Percentiles rank a stretch among this genome's conserved stretches.
These are phyloP conservation scores for Mustela lutreola DNA, from an alignment of 2,113 vertebrate genomes.

Conservation along the genomic window DNA sequence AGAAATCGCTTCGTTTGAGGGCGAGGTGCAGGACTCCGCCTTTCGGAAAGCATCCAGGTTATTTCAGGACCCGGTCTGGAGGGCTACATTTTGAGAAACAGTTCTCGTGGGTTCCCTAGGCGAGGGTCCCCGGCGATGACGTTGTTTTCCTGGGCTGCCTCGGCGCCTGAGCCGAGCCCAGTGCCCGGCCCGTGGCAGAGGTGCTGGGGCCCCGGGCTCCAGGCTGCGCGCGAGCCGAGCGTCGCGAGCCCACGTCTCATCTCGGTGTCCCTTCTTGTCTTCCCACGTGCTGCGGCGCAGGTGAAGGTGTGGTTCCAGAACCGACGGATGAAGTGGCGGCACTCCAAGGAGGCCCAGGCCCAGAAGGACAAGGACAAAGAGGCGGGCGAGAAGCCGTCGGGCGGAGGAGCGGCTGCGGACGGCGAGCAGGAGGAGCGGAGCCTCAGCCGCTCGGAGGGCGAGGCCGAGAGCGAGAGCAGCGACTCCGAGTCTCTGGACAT, in stretches of 20 bases:
- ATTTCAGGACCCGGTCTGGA: neutral
- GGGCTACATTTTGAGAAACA: neutral
- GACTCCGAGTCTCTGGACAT: slow-evolving; percentile 94
- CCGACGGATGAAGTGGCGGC: slow-evolving; percentile 98
- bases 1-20: neutral
- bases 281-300: slow-evolving; percentile 78
- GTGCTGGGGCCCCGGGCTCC: fast-evolving
- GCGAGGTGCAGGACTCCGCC: neutral
- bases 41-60: neutral
- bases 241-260: neutral
- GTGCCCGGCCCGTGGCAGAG: neutral
- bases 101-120: neutral
- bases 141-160: no score
- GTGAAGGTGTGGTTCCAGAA: slow-evolving; percentile 99
- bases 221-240: fast-evolving
- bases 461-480: slow-evolving; percentile 95
- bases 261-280: neutral
- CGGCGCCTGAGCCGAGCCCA: neutral
- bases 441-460: slow-evolving; percentile 93
- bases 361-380: slow-evolving; percentile 98
- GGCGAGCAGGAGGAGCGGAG: slow-evolving; percentile 87
- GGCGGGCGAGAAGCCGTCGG: slow-evolving; percentile 87
- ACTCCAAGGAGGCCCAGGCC: slow-evolving; percentile 98
- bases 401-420: slow-evolving; percentile 21
- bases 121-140: neutral